These are phyloP conservation scores for Oryzias sinensis DNA, from an alignment of 2,797 vertebrate genomes.

Conservation along the genomic window DNA sequence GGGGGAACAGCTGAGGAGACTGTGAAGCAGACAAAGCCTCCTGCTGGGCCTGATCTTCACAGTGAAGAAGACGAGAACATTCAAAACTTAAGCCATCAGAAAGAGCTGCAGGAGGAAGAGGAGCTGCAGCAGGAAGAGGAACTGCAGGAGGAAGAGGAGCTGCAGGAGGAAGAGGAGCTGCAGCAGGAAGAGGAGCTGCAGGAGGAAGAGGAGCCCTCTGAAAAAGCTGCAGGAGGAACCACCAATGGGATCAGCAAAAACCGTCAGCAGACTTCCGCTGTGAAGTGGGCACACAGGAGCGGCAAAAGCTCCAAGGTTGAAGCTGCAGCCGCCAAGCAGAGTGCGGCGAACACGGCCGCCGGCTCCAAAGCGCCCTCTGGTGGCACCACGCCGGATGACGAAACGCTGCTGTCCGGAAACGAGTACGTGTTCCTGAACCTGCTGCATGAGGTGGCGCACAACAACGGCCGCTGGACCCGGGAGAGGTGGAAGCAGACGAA, in stretches of 20 bases:
- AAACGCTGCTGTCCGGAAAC: constrained; percentile 58
- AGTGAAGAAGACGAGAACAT: background rate
- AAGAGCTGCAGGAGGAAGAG: background rate
- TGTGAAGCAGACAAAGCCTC: background rate
- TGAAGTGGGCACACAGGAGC: background rate
- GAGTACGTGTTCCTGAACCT: constrained; percentile 75
- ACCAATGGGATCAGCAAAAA: rapidly evolving
- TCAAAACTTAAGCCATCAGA: constrained; percentile 4
- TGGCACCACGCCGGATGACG: constrained; percentile 59
- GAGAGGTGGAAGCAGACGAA: constrained; percentile 77
- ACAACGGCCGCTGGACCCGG: constrained; percentile 81
- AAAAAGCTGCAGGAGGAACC: background rate
- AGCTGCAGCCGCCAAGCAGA: background rate
- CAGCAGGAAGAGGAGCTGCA: background rate
- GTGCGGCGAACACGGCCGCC: background rate
- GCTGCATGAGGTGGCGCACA: constrained; percentile 82
- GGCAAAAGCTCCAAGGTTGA: background rate
- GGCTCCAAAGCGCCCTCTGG: constrained; percentile 36
- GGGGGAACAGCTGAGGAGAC: background rate
- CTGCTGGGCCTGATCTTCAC: rapidly evolving
- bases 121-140: no score
- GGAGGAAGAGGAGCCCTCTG: background rate
- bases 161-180: no score
- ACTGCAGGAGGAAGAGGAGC: no score
- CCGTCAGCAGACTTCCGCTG: background rate